These are phyloP conservation scores for Papilio dardanus DNA, from an alignment of 1,140 invertebrate genomes.

Conservation along the genomic window DNA sequence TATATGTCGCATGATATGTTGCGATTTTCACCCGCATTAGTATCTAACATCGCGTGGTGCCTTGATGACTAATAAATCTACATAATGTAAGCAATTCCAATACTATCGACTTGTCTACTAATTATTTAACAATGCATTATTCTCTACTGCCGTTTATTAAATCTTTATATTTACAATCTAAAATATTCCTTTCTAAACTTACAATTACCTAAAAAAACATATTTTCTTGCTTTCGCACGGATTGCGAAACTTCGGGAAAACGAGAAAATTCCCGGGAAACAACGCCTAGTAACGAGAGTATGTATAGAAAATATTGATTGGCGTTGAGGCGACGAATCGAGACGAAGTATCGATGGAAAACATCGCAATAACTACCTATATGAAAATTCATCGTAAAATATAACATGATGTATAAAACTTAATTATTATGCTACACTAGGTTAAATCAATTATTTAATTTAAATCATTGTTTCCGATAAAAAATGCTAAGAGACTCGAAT, in stretches of 20 bases:
- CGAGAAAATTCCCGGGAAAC: neutral
- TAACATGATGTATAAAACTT: too few relatives aligned
- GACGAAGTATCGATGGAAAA: neutral
- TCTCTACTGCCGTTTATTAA: too few relatives aligned
- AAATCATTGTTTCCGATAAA: too few relatives aligned
- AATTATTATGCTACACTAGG: neutral
- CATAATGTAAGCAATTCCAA: conserved; percentile 29
- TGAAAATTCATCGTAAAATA: neutral
- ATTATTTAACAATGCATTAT: conserved; percentile 9
- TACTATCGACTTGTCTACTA: neutral
- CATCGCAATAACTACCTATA: neutral
- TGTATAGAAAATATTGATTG: neutral
- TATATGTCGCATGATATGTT: neutral
- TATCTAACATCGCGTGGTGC: conserved; percentile 18
- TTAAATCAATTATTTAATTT: neutral
- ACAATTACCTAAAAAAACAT: neutral
- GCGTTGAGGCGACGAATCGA: neutral
- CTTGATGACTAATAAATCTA: conserved; percentile 20
- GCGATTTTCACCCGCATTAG: conserved; percentile 18
- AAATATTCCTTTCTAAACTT: neutral
- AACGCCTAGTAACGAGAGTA: neutral
- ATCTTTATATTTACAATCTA: too few relatives aligned
- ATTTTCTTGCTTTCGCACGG: neutral
- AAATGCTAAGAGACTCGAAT: too few relatives aligned
- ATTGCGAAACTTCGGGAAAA: neutral